Percentiles rank a stretch among this genome's conserved stretches.
These are phyloP conservation scores for Otocyon megalotis DNA, from an alignment of 2,113 vertebrate species.

Conservation along the genomic window DNA sequence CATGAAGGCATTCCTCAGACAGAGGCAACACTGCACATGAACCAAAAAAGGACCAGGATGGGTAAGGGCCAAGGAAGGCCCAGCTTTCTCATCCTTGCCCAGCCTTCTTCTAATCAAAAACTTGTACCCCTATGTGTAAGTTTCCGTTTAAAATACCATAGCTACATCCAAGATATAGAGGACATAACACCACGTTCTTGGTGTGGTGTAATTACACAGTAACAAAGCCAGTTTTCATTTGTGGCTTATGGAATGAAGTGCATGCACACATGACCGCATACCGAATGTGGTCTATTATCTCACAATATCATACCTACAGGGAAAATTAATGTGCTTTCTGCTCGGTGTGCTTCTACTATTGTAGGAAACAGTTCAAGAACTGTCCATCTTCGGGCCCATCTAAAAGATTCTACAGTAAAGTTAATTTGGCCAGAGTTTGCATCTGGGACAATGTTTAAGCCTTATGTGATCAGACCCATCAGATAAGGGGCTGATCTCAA, in stretches of 20 bases:
- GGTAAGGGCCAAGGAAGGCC: background rate
- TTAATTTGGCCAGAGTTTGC: background rate
- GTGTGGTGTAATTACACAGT: background rate
- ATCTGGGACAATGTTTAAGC: background rate
- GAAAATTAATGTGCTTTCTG: background rate
- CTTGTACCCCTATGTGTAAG: background rate
- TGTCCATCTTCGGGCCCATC: background rate
- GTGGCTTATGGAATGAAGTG: background rate
- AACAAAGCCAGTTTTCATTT: background rate
- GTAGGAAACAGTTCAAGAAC: background rate
- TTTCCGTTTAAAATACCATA: background rate
- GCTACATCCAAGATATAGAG: background rate
- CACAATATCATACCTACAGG: background rate
- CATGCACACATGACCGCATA: background rate
- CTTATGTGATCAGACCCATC: too few relatives aligned
- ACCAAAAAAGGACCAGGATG: background rate
- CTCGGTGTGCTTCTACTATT: background rate
- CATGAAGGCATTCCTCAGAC: background rate
- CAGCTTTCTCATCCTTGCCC: background rate
- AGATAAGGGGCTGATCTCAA: background rate
- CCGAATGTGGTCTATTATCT: background rate
- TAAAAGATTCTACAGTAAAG: background rate
- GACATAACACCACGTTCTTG: background rate
- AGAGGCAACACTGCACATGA: background rate
- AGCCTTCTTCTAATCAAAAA: background rate